Conservation (phyloP, 2,797 vertebrate species). For the Smutsia temminckii region DNA sequence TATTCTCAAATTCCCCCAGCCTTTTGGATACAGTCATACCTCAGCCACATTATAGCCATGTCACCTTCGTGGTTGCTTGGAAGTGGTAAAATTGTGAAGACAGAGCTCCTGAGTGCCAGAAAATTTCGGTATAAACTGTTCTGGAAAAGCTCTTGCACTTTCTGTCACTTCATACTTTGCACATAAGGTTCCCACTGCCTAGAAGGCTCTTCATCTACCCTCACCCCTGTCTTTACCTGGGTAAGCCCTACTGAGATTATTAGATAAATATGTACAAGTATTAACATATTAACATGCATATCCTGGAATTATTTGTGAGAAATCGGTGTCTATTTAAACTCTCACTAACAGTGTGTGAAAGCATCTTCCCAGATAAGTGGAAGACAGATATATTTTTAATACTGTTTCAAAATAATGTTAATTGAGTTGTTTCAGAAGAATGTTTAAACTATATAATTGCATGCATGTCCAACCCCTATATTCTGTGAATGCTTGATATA, state of each 20-base stretch:
- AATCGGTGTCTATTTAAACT: background rate
- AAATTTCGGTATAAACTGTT: background rate
- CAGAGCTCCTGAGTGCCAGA: background rate
- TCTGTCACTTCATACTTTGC: background rate
- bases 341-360: background rate
- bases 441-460: constrained; percentile 62
- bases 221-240: background rate
- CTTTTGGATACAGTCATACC: background rate
- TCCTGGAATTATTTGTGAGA: background rate
- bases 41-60: background rate
- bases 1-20: background rate
- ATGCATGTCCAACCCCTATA: constrained; percentile 31
- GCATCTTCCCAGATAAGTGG: background rate
- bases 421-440: background rate
- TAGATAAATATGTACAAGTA: background rate
- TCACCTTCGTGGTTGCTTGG: background rate
- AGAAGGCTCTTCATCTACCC: background rate
- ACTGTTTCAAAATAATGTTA: constrained; percentile 54
- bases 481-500: constrained; percentile 52
- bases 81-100: background rate
- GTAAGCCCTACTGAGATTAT: background rate
- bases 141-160: background rate
- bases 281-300: background rate
- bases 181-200: background rate
- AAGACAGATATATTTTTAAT: constrained; percentile 13